Base-by-base conservation (phyloP, 2,888 invertebrate species). In the Cinara cedri region DNA sequence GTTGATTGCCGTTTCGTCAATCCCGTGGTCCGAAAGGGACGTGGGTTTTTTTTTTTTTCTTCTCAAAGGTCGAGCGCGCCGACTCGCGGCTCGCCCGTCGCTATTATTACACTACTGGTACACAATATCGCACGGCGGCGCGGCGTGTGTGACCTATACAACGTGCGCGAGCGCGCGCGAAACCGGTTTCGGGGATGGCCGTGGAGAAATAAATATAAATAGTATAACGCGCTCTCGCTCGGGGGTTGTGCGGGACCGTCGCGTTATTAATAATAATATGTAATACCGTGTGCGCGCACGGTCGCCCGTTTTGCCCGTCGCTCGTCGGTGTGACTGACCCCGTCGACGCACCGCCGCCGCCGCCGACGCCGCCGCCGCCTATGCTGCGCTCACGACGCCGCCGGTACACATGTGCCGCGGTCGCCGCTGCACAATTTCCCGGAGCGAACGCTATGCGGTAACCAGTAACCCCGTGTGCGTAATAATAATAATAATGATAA, bases 281-380 rank as follows among this genome's bases (percentile, higher is more conserved):
- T n/a, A n/a, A n/a, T n/a, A n/a, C n/a, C n/a, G n/a, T n/a, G n/a
- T n/a, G n/a, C n/a, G n/a, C n/a, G n/a, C n/a, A 19, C 34, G 57
- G 71, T n/a, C 14, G 4, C 8, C 19, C 72, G 72, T 72, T 62
- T 62, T 62, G 49, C 72, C 21, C 21, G 16, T 34, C 51, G 60
- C 19, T 62, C 72, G 62, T 21, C 76, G 76, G 75, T 66, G 75
- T 66, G 65, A 75, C 65, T 66, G 75, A 65, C 75, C 63, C 65
- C 75, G 55, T 24, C 44, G 63, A 2, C 49, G 60, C 3, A 54
- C 1, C 49, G 60, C 3, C 46, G 26, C 3, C 60, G 60, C 46
- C 49, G 11, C 21, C 13, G 9, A 14, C 55, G 34, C 11, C 34
- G 14, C 57, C 44, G 24, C 44, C 14, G 42, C 70, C 19, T 34